Percentiles rank a stretch among this genome's conserved stretches.
phyloP scores from a whole-genome alignment of 2,888 invertebrate genomes.

The Hemithea aestivaria region DNA sequence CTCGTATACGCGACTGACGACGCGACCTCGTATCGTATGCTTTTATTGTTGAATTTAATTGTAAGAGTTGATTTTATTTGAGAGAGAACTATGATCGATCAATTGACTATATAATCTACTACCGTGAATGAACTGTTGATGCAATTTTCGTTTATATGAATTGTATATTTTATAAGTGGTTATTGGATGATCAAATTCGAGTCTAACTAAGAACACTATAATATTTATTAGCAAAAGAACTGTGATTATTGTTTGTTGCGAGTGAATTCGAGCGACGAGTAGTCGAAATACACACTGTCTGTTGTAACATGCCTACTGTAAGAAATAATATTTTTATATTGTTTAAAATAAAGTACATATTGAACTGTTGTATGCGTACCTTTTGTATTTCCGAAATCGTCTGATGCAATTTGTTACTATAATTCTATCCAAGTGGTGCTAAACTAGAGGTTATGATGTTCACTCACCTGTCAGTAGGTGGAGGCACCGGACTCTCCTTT shows the following conservation, averaged over 20 bases:
- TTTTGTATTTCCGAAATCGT: conserved; percentile 63
- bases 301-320: conserved; percentile 59
- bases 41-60: conserved; percentile 62
- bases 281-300: conserved; percentile 26
- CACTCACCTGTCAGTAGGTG: conserved; percentile 24
- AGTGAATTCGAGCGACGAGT: conserved; percentile 18
- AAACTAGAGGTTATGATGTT: conserved; percentile 43
- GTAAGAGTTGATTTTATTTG: conserved; percentile 48
- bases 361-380: conserved; percentile 61
- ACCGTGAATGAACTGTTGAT: conserved; percentile 56
- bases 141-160: conserved; percentile 61
- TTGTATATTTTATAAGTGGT: conserved; percentile 70
- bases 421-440: conserved; percentile 65
- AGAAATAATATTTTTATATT: conserved; percentile 75
- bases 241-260: conserved; percentile 57
- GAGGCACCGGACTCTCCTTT: conserved; percentile 21
- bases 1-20: conserved; percentile 10
- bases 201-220: conserved; percentile 49
- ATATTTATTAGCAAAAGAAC: conserved; percentile 68
- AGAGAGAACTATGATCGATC: conserved; percentile 55
- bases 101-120: conserved; percentile 39
- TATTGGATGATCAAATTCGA: conserved; percentile 57
- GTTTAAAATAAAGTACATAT: conserved; percentile 71
- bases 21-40: conserved; percentile 38
- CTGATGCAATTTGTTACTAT: conserved; percentile 45